Evolutionary conservation across 2,113 vertebrate genomes (phyloP).

Genomic region (Pteruthius melanotis): DNA sequence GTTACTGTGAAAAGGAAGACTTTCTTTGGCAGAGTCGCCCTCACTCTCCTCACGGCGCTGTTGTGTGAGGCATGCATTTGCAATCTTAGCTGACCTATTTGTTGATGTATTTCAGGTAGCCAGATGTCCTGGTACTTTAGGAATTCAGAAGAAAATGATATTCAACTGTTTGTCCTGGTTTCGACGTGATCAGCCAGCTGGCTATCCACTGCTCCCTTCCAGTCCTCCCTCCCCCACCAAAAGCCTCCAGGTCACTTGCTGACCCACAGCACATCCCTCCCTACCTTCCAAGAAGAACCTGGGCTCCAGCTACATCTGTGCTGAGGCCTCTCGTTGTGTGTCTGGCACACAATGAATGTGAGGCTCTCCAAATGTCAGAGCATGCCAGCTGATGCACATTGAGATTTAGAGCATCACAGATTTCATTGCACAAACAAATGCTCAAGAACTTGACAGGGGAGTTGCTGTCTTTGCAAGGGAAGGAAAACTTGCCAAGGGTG

Average conservation of each 20-base stretch:
- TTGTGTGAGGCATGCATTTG: background rate
- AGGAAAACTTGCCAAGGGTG: slow-evolving; percentile 32
- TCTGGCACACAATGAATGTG: slow-evolving; percentile 41
- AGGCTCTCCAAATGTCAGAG: slow-evolving; percentile 59
- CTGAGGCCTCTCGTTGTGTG: slow-evolving; percentile 47
- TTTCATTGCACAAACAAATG: slow-evolving; percentile 54
- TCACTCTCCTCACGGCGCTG: background rate
- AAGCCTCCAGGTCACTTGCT: slow-evolving; percentile 48
- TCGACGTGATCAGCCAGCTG: background rate
- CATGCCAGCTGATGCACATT: slow-evolving; percentile 66
- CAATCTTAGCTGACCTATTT: slow-evolving; percentile 54
- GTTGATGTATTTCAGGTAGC: slow-evolving; percentile 54
- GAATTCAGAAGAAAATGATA: slow-evolving; percentile 51
- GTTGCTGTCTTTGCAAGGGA: background rate
- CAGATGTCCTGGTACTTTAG: slow-evolving; percentile 60
- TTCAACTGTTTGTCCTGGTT: slow-evolving; percentile 47
- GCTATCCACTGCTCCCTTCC: background rate
- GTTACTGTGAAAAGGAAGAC: background rate
- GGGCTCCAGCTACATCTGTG: slow-evolving; percentile 64
- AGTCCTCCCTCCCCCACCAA: slow-evolving; percentile 17
- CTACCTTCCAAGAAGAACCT: slow-evolving; percentile 53
- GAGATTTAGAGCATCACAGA: slow-evolving; percentile 66
- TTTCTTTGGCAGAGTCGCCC: slow-evolving; percentile 16
- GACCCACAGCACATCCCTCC: slow-evolving; percentile 38
- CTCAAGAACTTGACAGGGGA: slow-evolving; percentile 57